These are phyloP conservation scores for Labia minor DNA, from an alignment of 2,888 invertebrate genomes.

Conservation along the genomic window DNA sequence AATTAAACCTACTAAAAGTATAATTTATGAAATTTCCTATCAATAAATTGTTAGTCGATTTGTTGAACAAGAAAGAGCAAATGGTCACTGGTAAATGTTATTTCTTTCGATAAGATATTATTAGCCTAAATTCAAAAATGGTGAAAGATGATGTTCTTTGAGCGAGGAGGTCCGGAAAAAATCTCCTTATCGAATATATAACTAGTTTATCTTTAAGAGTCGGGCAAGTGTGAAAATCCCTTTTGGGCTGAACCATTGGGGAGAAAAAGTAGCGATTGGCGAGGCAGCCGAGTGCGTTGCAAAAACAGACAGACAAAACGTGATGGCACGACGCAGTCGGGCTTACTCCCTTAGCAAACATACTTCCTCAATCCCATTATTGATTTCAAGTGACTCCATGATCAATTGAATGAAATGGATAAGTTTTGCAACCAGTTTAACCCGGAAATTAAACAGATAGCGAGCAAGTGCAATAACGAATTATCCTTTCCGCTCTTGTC, in stretches of 20 bases:
- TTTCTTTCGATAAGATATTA: no score
- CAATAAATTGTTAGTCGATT: no score
- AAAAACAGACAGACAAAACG: background rate
- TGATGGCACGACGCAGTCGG: background rate
- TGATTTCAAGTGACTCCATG: conserved; percentile 1
- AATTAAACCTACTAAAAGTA: no score
- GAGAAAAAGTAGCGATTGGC: background rate
- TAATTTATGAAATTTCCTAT: no score
- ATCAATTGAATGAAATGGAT: background rate
- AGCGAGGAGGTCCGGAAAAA: background rate
- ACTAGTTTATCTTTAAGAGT: background rate
- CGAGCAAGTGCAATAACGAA: background rate
- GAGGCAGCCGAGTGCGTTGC: background rate
- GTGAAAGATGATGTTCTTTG: background rate
- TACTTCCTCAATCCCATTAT: background rate
- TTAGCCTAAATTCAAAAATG: background rate
- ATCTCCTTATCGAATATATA: background rate
- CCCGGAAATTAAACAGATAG: conserved; percentile 3
- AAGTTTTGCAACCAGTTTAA: background rate
- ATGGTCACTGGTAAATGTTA: no score
- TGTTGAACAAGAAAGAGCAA: no score
- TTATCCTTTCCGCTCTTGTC: background rate
- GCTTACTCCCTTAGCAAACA: background rate
- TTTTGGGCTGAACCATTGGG: background rate
- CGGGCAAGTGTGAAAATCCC: background rate